These are phyloP conservation scores for Troides aeacus DNA, from an alignment of 2,888 invertebrate genomes.

Conservation along the genomic window DNA sequence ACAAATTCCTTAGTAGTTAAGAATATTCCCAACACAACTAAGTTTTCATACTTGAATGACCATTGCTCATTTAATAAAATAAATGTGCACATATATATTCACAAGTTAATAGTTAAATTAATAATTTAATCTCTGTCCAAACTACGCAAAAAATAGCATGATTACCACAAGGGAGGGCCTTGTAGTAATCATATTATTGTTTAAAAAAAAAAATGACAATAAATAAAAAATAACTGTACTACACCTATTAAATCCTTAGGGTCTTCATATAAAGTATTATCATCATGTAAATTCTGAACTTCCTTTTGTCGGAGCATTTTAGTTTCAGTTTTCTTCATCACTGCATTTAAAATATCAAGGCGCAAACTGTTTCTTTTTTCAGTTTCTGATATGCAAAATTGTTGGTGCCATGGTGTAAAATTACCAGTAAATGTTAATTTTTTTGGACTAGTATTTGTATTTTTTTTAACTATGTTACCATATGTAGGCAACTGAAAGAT, in stretches of 20 bases:
- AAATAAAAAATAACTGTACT: background rate
- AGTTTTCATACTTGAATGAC: too few relatives aligned
- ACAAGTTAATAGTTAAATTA: too few relatives aligned
- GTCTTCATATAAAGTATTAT: slow-evolving; percentile 68
- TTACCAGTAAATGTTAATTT: slow-evolving; percentile 60
- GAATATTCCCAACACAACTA: too few relatives aligned
- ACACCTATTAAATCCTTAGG: slow-evolving; percentile 68
- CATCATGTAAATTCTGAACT: slow-evolving; percentile 39
- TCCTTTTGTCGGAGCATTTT: slow-evolving; percentile 45
- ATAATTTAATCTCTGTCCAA: too few relatives aligned
- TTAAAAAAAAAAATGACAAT: too few relatives aligned
- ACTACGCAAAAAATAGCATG: too few relatives aligned
- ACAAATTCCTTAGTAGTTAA: too few relatives aligned
- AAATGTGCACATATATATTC: too few relatives aligned
- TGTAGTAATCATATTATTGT: too few relatives aligned
- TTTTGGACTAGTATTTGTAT: slow-evolving; percentile 35
- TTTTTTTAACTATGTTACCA: slow-evolving; percentile 45
- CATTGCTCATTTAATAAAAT: too few relatives aligned
- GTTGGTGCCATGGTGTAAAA: slow-evolving; percentile 50
- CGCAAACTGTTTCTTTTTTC: slow-evolving; percentile 55
- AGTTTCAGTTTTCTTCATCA: slow-evolving; percentile 56
- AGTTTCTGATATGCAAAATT: slow-evolving; percentile 51
- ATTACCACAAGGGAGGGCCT: too few relatives aligned
- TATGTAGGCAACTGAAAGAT: slow-evolving; percentile 36
- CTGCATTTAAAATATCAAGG: slow-evolving; percentile 59